Base-by-base conservation (phyloP, 2,888 invertebrate genomes). In the Phengaris arion region DNA sequence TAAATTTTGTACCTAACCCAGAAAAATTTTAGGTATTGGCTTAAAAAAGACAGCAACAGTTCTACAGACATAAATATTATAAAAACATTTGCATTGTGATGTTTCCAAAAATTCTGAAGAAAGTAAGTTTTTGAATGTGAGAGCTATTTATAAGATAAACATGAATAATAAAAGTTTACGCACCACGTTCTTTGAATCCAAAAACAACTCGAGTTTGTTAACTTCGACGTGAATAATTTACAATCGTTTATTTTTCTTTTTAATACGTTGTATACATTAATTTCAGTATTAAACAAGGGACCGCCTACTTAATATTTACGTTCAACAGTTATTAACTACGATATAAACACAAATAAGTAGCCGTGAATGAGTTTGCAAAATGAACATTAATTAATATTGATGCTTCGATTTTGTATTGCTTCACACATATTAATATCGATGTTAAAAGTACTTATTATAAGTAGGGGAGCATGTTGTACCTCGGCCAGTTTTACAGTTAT, bases 191-290 rank as follows among this genome's bases (percentile, higher is more conserved):
- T 57, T 15, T 15, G 15, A 55, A 55, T 57, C 57, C 57, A 57
- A 57, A 57, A 57, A 57, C 57, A 57, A 57, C 57, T 57, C 15
- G 15, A 8, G 7, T 57, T 57, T 57, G 6, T 48, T 35, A 15
- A 57, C n/a, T 15, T 9, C 15, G 15, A 57, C 7, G 15, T 57
- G 57, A 15, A 57, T 57, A 57, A n/a, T 57, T 57, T 57, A 57
- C 57, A 57, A 15, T 15, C 57, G 15, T 57, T 57, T 57, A 57
- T 57, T 57, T 57, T 57, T 57, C 57, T 57, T 57, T 57, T 57
- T 8, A 15, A 15, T 22, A 22, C 22, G 0, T 22, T 57, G 9
- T 15, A 8, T 57, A 55, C n/a, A 15, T 57, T 15, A n/a, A n/a
- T 57, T n/a, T 57, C n/a, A 15, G 8, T 8, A 6, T 6, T 48